These are phyloP conservation scores for Hydrozoanthus tunicans DNA, from an alignment of 64 coral and sea anemone species.

Conservation along the genomic window DNA sequence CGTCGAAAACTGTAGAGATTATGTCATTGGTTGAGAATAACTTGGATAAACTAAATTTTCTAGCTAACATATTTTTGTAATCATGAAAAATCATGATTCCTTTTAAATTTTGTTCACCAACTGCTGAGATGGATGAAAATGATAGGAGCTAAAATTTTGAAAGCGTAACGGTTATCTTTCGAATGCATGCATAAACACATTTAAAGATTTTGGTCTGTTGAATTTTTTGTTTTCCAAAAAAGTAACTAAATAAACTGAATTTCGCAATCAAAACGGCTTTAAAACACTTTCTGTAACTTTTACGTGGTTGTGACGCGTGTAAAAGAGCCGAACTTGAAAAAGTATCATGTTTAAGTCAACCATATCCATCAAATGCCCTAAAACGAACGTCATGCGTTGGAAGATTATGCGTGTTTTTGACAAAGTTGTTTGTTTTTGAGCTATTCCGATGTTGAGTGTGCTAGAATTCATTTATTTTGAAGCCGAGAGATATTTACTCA, in stretches of 20 bases:
- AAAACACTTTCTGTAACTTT: not conserved
- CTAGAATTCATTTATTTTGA: constrained; percentile 94
- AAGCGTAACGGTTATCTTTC: not conserved
- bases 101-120: not conserved
- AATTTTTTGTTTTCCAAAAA: too few species aligned
- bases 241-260: not conserved
- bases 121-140: not conserved
- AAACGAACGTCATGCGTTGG: constrained; percentile 64
- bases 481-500: constrained; percentile 62
- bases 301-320: constrained; percentile 27
- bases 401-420: constrained; percentile 20
- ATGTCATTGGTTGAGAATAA: too few species aligned
- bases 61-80: not conserved
- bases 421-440: constrained; percentile 65
- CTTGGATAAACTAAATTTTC: not conserved
- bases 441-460: constrained; percentile 66
- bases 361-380: not conserved
- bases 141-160: not conserved
- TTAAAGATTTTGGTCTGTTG: too few species aligned
- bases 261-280: constrained; percentile 27
- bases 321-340: constrained; percentile 42
- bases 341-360: constrained; percentile 24
- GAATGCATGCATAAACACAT: too few species aligned
- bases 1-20: too few species aligned
- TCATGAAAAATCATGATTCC: not conserved